These are phyloP conservation scores for Lysiphlebus fabarum DNA, from an alignment of 1,140 invertebrate genomes.

Conservation along the genomic window DNA sequence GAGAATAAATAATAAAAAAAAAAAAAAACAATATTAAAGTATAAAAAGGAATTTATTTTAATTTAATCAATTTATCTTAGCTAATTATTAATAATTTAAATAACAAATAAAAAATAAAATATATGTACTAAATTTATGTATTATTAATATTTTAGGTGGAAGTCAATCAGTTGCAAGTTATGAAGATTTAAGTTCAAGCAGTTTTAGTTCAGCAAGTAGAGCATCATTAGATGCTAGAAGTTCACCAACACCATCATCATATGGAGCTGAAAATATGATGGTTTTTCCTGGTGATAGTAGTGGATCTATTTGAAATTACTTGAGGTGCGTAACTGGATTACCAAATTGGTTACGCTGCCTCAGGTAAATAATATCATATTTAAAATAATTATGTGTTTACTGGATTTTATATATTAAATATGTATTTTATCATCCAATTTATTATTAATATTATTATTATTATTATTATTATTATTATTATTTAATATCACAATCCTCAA, in stretches of 20 bases:
- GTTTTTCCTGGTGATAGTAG: constrained; percentile 74
- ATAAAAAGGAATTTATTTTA: too few species aligned
- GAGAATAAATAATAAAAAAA: neutral
- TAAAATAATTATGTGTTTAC: neutral
- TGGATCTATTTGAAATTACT: constrained; percentile 61
- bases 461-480: too few species aligned
- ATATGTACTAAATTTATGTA: too few species aligned
- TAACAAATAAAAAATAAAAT: neutral
- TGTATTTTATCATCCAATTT: neutral
- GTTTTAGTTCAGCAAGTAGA: constrained; percentile 75
- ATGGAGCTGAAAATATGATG: constrained; percentile 69
- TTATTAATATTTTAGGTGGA: constrained; percentile 51
- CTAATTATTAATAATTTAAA: constrained; percentile 4
- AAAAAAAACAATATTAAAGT: constrained; percentile 13
- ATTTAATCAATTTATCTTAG: too few species aligned
- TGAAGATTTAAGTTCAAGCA: constrained; percentile 76
- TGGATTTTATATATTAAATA: too few species aligned
- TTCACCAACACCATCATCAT: constrained; percentile 62
- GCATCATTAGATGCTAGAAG: constrained; percentile 75
- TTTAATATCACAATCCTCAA: too few species aligned
- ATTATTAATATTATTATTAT: neutral
- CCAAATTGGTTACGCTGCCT: constrained; percentile 47
- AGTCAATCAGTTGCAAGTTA: constrained; percentile 61
- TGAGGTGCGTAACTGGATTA: constrained; percentile 41
- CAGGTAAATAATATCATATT: constrained; percentile 33